phyloP scores from a whole-genome alignment of 1,140 invertebrate genomes.

The Macrobrachium nipponense region DNA sequence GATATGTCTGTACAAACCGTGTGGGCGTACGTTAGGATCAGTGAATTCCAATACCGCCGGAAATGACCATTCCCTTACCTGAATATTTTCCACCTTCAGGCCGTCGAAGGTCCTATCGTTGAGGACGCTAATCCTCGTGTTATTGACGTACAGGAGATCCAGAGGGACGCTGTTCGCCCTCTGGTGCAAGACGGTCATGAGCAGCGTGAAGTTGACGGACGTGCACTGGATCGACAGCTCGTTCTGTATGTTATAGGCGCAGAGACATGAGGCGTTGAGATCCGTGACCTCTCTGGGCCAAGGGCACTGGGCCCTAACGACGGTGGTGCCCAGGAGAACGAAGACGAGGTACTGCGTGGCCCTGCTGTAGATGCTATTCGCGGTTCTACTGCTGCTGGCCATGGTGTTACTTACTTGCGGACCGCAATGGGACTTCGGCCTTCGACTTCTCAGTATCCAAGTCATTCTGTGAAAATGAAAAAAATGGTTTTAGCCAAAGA shows the following conservation, averaged over 20 bases:
- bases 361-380: not conserved
- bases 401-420: not conserved
- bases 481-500: too few relatives aligned
- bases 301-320: conserved; percentile 79
- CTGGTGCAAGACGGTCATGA: conserved; percentile 78
- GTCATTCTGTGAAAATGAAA: too few relatives aligned
- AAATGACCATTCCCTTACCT: conserved; percentile 43
- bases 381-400: not conserved
- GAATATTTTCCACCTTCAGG: conserved; percentile 76
- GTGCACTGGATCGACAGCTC: conserved; percentile 89
- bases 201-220: conserved; percentile 82
- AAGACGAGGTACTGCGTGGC: too few relatives aligned
- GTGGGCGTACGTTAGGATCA: not conserved
- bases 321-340: conserved; percentile 29
- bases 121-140: conserved; percentile 79
- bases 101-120: conserved; percentile 78
- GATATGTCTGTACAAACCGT: not conserved
- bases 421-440: not conserved
- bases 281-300: conserved; percentile 79
- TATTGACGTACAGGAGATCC: conserved; percentile 90
- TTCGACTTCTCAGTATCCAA: not conserved
- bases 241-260: conserved; percentile 81
- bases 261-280: conserved; percentile 87
- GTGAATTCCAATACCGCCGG: not conserved
- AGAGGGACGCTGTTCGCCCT: conserved; percentile 75